Evolutionary conservation across 37 sponge, comb jelly and placozoan genomes (phyloP).

Genomic region (Geodia barretti): DNA sequence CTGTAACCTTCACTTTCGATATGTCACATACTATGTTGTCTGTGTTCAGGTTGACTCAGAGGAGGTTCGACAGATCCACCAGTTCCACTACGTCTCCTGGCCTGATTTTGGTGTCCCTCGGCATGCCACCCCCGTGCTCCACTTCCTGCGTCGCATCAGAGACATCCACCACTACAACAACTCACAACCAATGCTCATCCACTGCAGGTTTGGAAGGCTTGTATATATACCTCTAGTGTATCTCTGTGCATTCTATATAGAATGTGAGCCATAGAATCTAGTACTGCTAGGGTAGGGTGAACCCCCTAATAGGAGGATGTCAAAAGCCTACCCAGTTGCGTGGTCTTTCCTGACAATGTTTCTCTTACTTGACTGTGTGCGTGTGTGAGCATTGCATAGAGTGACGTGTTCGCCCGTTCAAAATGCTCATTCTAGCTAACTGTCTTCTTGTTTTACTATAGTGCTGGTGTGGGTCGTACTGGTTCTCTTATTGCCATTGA

Average conservation of each 20-base stretch:
- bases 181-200: conserved; percentile 53
- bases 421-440: no score
- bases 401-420: neutral
- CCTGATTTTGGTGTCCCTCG: conserved; percentile 85
- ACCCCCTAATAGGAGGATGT: no score
- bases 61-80: conserved; percentile 30
- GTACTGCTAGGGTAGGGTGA: no score
- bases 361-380: neutral
- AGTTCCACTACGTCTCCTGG: conserved; percentile 76
- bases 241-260: no score
- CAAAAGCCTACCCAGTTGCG: no score
- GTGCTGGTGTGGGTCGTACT: conserved; percentile 96
- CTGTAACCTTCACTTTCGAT: no score
- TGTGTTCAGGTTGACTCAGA: neutral
- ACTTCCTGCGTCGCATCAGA: conserved; percentile 43
- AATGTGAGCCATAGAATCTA: no score
- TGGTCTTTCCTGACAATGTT: neutral
- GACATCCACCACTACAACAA: conserved; percentile 37
- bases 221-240: no score
- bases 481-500: conserved; percentile 89
- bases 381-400: conserved; percentile 15
- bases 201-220: conserved; percentile 67
- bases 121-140: conserved; percentile 59
- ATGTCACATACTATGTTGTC: no score
- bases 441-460: conserved; percentile 14